A percentile compares a stretch with the other conserved stretches of the same genome.
Evolutionary conservation across 1,140 invertebrate species (phyloP).

Genomic region (Prorops nasuta): DNA sequence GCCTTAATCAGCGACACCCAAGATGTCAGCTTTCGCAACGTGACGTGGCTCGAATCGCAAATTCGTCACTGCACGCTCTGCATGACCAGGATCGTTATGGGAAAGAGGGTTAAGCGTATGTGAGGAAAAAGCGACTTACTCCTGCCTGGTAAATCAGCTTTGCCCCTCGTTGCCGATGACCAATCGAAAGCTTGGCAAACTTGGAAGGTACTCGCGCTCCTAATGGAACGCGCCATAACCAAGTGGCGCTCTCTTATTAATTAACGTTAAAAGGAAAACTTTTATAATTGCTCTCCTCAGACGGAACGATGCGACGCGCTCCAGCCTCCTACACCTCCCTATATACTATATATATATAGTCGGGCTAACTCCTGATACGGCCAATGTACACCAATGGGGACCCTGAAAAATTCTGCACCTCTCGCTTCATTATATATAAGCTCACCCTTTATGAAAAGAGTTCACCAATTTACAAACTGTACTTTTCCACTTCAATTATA

Average conservation of each 20-base stretch:
- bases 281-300: slow-evolving; percentile 29
- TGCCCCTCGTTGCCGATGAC: slow-evolving; percentile 10
- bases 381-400: no score
- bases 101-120: slow-evolving; percentile 32
- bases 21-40: neutral
- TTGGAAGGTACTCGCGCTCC: slow-evolving; percentile 13
- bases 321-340: slow-evolving; percentile 21
- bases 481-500: no score
- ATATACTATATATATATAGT: no score
- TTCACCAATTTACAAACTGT: no score
- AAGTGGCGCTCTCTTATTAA: slow-evolving; percentile 30
- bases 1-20: slow-evolving; percentile 11
- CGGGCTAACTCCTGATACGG: no score
- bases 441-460: no score
- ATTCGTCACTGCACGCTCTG: no score
- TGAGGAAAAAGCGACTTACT: slow-evolving; percentile 15
- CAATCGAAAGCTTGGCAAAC: slow-evolving; percentile 27
- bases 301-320: slow-evolving; percentile 8
- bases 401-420: no score
- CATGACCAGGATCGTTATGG: slow-evolving; percentile 30
- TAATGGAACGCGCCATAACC: slow-evolving; percentile 29
- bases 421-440: no score
- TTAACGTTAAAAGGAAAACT: slow-evolving; percentile 35
- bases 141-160: slow-evolving; percentile 24
- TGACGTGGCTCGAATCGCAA: slow-evolving; percentile 15